These are phyloP conservation scores for Spodoptera littoralis DNA, from an alignment of 2,888 invertebrate genomes.

Conservation along the genomic window DNA sequence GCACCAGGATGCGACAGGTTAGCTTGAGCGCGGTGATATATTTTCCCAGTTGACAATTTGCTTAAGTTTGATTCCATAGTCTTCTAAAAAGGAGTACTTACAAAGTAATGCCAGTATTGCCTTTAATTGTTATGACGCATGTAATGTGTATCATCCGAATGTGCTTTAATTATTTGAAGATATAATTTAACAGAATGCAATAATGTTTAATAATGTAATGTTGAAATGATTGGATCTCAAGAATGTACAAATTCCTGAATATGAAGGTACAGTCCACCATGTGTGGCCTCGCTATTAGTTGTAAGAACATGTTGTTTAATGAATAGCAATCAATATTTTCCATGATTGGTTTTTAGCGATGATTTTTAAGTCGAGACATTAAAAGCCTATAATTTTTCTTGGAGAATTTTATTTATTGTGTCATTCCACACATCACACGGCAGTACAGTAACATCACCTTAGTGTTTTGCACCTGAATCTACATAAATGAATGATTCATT, in stretches of 20 bases:
- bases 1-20: slow-evolving; percentile 31
- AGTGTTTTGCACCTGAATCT: slow-evolving; percentile 54
- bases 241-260: slow-evolving; percentile 70
- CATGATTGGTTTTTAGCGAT: slow-evolving; percentile 74
- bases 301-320: slow-evolving; percentile 75
- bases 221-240: slow-evolving; percentile 78
- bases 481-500: slow-evolving; percentile 59
- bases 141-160: slow-evolving; percentile 59
- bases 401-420: slow-evolving; percentile 38
- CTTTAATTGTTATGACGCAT: slow-evolving; percentile 67
- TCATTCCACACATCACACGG: slow-evolving; percentile 9
- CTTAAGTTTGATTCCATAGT: slow-evolving; percentile 42
- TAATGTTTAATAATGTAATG: slow-evolving; percentile 50
- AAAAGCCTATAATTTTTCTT: slow-evolving; percentile 72
- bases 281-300: slow-evolving; percentile 75
- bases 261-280: slow-evolving; percentile 56
- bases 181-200: slow-evolving; percentile 68
- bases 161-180: slow-evolving; percentile 57
- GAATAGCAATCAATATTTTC: slow-evolving; percentile 79
- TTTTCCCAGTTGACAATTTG: slow-evolving; percentile 43
- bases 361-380: slow-evolving; percentile 76
- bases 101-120: slow-evolving; percentile 73
- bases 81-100: slow-evolving; percentile 22
- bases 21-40: slow-evolving; percentile 29
- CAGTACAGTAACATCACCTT: slow-evolving; percentile 35